Evolutionary conservation across 2,888 invertebrate species (phyloP).

Genomic region (Tolmerus cingulatus): DNA sequence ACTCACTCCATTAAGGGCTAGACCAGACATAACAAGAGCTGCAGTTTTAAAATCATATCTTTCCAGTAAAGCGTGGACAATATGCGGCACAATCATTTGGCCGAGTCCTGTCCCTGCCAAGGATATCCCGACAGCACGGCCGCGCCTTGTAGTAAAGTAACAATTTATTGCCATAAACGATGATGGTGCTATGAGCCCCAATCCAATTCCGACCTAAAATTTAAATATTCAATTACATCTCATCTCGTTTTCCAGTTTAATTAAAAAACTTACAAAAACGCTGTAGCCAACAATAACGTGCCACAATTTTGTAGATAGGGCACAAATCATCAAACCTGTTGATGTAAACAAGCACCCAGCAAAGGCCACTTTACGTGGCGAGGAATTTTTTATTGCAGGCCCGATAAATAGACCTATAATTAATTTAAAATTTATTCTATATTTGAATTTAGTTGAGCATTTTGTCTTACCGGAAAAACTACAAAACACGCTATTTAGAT

Average conservation of each 20-base stretch:
- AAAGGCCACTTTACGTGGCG: slow-evolving; percentile 67
- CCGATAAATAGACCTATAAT: slow-evolving; percentile 73
- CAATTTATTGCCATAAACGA: slow-evolving; percentile 76
- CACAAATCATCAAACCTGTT: slow-evolving; percentile 66
- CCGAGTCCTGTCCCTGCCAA: slow-evolving; percentile 80
- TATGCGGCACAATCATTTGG: slow-evolving; percentile 77
- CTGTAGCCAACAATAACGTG: slow-evolving; percentile 68
- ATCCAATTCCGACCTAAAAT: slow-evolving; percentile 68
- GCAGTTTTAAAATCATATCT: slow-evolving; percentile 72
- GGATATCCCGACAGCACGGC: slow-evolving; percentile 77
- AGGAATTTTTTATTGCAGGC: slow-evolving; percentile 69
- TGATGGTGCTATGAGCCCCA: slow-evolving; percentile 76
- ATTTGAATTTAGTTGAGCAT: background rate
- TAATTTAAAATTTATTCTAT: slow-evolving; percentile 33
- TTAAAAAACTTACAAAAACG: slow-evolving; percentile 63
- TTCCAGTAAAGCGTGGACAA: slow-evolving; percentile 72
- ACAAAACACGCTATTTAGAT: slow-evolving; percentile 71
- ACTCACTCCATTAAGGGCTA: slow-evolving; percentile 73
- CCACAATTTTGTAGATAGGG: slow-evolving; percentile 65
- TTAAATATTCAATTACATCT: slow-evolving; percentile 24
- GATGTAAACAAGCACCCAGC: slow-evolving; percentile 66
- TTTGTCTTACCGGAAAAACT: slow-evolving; percentile 66
- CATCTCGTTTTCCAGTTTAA: background rate
- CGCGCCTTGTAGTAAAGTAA: slow-evolving; percentile 73
- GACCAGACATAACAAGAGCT: slow-evolving; percentile 69